Percentiles rank a stretch among this genome's conserved stretches.
Evolutionary conservation across 2,888 invertebrate species (phyloP).

Genomic region (Mycogona germanica): DNA sequence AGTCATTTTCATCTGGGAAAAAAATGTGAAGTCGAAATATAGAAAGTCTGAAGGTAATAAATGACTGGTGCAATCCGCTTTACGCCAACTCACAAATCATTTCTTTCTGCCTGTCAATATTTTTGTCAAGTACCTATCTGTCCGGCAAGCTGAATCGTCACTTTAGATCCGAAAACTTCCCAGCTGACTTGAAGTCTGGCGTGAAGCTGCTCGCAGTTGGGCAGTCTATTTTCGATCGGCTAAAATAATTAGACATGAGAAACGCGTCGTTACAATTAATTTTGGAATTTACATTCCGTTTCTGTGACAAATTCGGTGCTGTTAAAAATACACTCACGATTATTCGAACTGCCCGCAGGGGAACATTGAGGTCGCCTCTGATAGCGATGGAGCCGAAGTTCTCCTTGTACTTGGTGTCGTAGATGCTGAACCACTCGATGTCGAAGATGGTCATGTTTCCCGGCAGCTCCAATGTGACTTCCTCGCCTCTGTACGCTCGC

Average conservation of each 20-base stretch:
- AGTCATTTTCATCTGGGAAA: conserved; percentile 51
- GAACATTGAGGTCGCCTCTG: conserved; percentile 69
- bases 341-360: conserved; percentile 59
- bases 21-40: not conserved
- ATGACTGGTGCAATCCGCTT: too few relatives aligned
- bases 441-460: conserved; percentile 70
- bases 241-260: conserved; percentile 14
- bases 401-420: conserved; percentile 51
- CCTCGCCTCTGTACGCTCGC: conserved; percentile 55
- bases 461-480: conserved; percentile 59
- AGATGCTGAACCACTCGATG: conserved; percentile 73
- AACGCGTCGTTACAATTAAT: not conserved
- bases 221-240: conserved; percentile 45
- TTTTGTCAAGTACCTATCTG: conserved; percentile 54
- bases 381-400: conserved; percentile 62
- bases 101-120: too few relatives aligned
- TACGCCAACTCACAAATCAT: too few relatives aligned
- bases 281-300: too few relatives aligned
- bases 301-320: too few relatives aligned
- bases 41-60: not conserved
- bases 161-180: conserved; percentile 80
- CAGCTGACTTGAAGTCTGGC: conserved; percentile 70
- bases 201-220: conserved; percentile 76
- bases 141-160: conserved; percentile 71
- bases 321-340: conserved; percentile 29